Evolutionary conservation across 2,113 vertebrate species (phyloP), one percentile per base, ranked within the genome.

Genomic region (Cephalopterus ornatus): DNA sequence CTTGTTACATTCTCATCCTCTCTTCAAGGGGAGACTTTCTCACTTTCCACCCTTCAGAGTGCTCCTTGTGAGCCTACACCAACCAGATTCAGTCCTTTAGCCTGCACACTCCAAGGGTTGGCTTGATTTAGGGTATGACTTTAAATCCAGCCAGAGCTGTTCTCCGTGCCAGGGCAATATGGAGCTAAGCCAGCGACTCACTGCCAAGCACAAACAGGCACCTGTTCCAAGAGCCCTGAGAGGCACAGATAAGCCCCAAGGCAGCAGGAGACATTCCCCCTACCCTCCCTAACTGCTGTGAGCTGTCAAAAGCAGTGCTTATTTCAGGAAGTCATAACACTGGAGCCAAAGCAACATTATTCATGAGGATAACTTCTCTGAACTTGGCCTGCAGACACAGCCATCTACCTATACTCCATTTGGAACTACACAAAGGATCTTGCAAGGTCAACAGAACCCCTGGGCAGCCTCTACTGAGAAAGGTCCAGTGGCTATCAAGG

Each of bases 231-330:
- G 85, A 86, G 66, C 65, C 92, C 83, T 14, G 49, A 75, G 52
- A 94, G 87, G 86, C 93, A 96, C 90, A 95, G 81, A 96, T 91
- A 95, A 97, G 93, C 93, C 90, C 63, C 5, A 2, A 76, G 84
- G 79, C 85, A 94, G 71, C 72, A 73, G 73, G 58, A 95, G 79
- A 81, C 61, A 39, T 73, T 91, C 37, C 53, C 7, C 18, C 23
- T 26, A 14, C 9, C 30, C 35, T 70, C 44, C 75, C 58, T 21
- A 46, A 56, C 5, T 21, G 53, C 56, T 46, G 8, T 0, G 6
- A 77, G 83, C 66, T 94, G 92, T 88, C 94, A 96, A 83, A 28
- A 85, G 7, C 59, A 33, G 30, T 16, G 56, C 83, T 96, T 90
- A 94, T 95, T 96, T 93, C 92, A 95, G 73, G 56, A 91, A 85